These are phyloP conservation scores for Chloroceryle aenea DNA, from an alignment of 2,113 vertebrate genomes.

Conservation along the genomic window DNA sequence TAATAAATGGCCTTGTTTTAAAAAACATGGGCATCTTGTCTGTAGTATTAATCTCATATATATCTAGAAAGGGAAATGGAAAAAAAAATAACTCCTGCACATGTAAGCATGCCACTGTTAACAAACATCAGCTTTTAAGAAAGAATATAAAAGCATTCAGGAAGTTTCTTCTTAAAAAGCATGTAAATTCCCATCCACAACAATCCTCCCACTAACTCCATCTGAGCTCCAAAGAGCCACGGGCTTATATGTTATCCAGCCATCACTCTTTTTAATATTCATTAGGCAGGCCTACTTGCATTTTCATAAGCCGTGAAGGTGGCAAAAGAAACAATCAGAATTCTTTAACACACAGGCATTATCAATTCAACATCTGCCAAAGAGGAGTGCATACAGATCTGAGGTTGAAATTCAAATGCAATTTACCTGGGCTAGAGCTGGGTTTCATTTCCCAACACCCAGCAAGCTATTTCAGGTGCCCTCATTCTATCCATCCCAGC, in stretches of 20 bases:
- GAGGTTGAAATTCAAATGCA: constrained; percentile 73
- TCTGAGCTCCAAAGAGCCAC: constrained; percentile 72
- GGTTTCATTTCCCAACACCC: constrained; percentile 20
- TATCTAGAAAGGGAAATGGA: not conserved
- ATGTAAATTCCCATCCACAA: constrained; percentile 72
- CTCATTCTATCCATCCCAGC: constrained; percentile 21
- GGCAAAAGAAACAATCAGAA: constrained; percentile 80
- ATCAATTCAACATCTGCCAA: constrained; percentile 76
- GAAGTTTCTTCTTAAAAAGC: constrained; percentile 77
- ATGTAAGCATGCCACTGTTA: not conserved
- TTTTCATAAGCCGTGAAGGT: constrained; percentile 78
- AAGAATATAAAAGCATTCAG: constrained; percentile 61
- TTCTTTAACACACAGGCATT: constrained; percentile 76
- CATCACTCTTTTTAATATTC: constrained; percentile 77
- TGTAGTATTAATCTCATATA: not conserved
- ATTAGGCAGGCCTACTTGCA: constrained; percentile 76
- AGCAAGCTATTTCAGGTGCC: constrained; percentile 18
- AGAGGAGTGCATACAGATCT: constrained; percentile 51
- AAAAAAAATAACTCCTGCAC: not conserved
- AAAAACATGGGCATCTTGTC: not conserved
- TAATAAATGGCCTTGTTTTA: constrained; percentile 61
- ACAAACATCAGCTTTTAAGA: constrained; percentile 64
- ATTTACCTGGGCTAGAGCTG: constrained; percentile 68
- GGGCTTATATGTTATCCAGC: constrained; percentile 70
- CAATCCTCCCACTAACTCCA: constrained; percentile 69